Evolutionary conservation across 1,140 invertebrate genomes (phyloP), one percentile per base, ranked within the genome.

Genomic region (Probaryconus sp.): DNA sequence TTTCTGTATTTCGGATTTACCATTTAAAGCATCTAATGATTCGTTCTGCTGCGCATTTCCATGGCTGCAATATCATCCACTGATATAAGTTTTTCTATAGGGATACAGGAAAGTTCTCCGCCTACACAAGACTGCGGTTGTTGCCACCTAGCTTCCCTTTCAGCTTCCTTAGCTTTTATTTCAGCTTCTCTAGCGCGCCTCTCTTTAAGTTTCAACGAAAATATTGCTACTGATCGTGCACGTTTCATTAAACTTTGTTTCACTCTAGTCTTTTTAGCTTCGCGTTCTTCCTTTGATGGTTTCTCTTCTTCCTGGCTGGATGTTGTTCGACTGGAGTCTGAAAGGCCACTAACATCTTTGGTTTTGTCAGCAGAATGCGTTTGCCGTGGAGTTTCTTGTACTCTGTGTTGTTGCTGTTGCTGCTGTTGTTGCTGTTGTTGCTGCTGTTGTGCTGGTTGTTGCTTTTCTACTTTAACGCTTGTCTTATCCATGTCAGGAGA

Each of bases 151-250:
- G 81, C 84, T 24, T 85, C 81, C 26, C 74, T 81, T 28, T 88
- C 85, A 1, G 83, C 84, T 21, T 86, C 85, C 13, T 86, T 86
- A 2, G 90, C 90, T 58, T 90, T 91, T 55, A 91, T 89, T 51
- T 92, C 91, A 0, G 92, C 92, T 47, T 93, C 93, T 1, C 92
- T 89, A 13, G 94, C 93, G 33, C 94, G 87, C 24, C 93, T 89
- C 68, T 94, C 92, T 60, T 94, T 92, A 42, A 95, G 80, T 45
- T 94, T 94, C 14, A 95, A 83, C 1, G 94, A 94, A 83, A 95
- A 95, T 69, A 95, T 93, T 5, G 93, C 94, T 17, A 95, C 94
- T 1, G 93, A 94, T 5, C 93, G 88, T 2, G 94, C 94, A 37
- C 94, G 89, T 81, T 95, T 95, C 85, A 95, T 93, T 35, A 95